Evolutionary conservation across 30 jellyfish, hydroid and myxozoan genomes (phyloP).

Genomic region (Rhopilema esculentum): DNA sequence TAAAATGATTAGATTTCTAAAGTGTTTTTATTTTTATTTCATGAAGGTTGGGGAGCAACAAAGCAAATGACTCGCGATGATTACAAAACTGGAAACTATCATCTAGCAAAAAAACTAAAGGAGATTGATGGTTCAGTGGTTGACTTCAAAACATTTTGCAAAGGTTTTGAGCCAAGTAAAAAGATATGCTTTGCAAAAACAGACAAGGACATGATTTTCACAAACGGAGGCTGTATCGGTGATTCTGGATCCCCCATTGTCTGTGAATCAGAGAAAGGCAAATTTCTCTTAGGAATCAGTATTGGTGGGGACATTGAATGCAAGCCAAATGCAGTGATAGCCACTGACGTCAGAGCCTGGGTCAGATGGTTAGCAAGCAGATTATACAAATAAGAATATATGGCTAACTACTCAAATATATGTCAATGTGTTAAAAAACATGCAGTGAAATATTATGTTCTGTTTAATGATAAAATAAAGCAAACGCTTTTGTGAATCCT

Average conservation of each 20-base stretch:
- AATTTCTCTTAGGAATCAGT: not conserved
- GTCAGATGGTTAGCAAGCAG: not conserved
- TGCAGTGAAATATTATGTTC: no score
- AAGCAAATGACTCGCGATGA: not conserved
- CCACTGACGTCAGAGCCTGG: conserved; percentile 2
- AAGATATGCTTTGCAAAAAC: conserved; percentile 7
- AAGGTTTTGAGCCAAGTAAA: not conserved
- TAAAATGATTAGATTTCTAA: not conserved
- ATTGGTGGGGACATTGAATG: conserved; percentile 15
- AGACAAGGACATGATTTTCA: not conserved
- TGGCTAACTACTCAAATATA: no score
- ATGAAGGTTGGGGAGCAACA: conserved; percentile 16
- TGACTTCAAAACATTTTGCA: not conserved
- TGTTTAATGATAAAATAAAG: no score
- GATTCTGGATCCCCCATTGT: conserved; percentile 35
- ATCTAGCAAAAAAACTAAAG: not conserved
- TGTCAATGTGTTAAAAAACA: no score
- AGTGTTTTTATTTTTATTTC: not conserved
- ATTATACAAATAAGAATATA: no score
- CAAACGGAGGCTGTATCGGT: conserved; percentile 35
- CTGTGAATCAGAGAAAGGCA: conserved; percentile 5
- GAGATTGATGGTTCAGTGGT: conserved; percentile 7
- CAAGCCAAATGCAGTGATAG: conserved; percentile 6
- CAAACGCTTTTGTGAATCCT: no score
- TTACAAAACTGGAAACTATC: not conserved